Base-by-base conservation (phyloP, 2,113 vertebrate genomes). In the Himantopus leucocephalus region DNA sequence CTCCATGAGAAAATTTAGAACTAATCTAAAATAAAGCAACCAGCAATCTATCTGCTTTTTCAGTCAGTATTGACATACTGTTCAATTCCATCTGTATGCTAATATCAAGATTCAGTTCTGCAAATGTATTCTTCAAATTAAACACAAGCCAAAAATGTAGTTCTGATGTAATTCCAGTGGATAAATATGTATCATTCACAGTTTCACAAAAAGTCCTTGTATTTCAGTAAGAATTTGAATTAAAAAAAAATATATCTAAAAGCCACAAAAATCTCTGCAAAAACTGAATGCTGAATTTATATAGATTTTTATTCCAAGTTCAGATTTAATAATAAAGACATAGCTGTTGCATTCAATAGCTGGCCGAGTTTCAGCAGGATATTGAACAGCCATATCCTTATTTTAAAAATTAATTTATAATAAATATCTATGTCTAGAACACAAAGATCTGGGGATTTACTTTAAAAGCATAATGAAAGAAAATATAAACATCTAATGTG, bases 21-120 rank as follows among this genome's bases (percentile, higher is more conserved):
- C 84, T 96, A 91, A 97, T 97, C 73, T 97, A 96, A 97, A 98
- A 96, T 92, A 92, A 97, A 90, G 24, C 62, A 94, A 93, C 83
- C 66, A 90, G 89, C 67, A 95, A 96, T 90, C 92, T 96, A 97
- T 97, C 96, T 97, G 90, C 79, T 96, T 98, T 97, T 88, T 96
- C 97, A 97, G 97, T 97, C 96, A 96, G 62, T 97, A 97, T 96
- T 98, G 97, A 97, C 96, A 96, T 88, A 97, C 82, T 96, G 90
- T 94, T 97, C 94, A 97, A 81, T 96, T 97, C 94, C 85, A 97
- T 98, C 96, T 98, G 85, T 97, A 98, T 98, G 98, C 77, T 98
- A 98, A 98, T 98, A 97, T 84, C 24, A 90, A 95, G 59, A 98
- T 97, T 96, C 88, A 78, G 96, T 93, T 92, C 92, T 88, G 71